These are phyloP conservation scores for Campaea margaritaria DNA, from an alignment of 2,888 invertebrate species.

Conservation along the genomic window DNA sequence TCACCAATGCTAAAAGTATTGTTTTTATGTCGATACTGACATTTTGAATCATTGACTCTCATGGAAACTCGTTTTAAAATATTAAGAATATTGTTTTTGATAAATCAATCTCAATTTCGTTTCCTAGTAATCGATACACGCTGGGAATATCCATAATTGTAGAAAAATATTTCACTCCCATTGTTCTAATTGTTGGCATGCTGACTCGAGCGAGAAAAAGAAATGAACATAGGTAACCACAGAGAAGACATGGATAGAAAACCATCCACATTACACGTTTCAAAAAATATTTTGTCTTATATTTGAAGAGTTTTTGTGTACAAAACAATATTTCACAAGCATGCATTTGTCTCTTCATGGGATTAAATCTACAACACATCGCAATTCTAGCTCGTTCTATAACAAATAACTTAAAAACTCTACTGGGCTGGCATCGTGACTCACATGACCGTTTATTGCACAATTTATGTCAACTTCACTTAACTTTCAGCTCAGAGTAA, in stretches of 20 bases:
- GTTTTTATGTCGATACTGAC: too few species aligned
- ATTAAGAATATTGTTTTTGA: too few species aligned
- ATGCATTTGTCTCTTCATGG: slow-evolving; percentile 50
- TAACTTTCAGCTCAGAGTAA: too few species aligned
- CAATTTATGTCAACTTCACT: too few species aligned
- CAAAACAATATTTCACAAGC: slow-evolving; percentile 61
- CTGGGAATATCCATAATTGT: too few species aligned
- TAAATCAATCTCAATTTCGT: too few species aligned
- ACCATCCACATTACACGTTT: slow-evolving; percentile 67
- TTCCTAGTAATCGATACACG: too few species aligned
- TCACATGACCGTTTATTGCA: slow-evolving; percentile 22
- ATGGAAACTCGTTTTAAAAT: too few species aligned
- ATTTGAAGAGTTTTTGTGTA: slow-evolving; percentile 62
- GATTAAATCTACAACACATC: slow-evolving; percentile 71
- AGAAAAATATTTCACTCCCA: too few species aligned
- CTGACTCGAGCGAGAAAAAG: slow-evolving; percentile 43
- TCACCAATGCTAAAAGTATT: too few species aligned
- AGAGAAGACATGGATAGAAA: slow-evolving; percentile 60
- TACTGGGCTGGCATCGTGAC: slow-evolving; percentile 43
- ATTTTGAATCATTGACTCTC: too few species aligned
- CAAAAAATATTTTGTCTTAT: slow-evolving; percentile 72
- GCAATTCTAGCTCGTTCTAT: slow-evolving; percentile 78
- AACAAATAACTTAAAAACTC: slow-evolving; percentile 53
- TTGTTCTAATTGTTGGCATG: slow-evolving; percentile 2
- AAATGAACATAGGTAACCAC: slow-evolving; percentile 49